These are phyloP conservation scores for Steatornis caripensis DNA, from an alignment of 2,113 vertebrate genomes.

Conservation along the genomic window DNA sequence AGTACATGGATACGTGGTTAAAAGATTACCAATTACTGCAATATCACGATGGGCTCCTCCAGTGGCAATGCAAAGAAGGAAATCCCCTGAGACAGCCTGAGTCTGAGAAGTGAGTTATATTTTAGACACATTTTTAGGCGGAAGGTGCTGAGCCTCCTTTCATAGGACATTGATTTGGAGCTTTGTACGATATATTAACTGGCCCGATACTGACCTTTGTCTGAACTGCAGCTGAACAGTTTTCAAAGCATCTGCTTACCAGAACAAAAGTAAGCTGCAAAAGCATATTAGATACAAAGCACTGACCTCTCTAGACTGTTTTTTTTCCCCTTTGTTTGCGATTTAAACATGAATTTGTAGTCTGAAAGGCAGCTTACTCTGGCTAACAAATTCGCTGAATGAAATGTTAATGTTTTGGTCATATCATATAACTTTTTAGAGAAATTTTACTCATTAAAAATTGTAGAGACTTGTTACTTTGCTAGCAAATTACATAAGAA, in stretches of 20 bases:
- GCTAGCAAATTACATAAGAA: not conserved
- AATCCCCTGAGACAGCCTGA: not conserved
- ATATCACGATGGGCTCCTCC: not conserved
- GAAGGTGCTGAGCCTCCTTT: not conserved
- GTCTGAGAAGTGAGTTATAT: not conserved
- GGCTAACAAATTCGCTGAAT: not conserved
- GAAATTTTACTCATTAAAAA: not conserved
- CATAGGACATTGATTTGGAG: not conserved
- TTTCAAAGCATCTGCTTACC: slow-evolving; percentile 13
- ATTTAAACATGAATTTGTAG: not conserved
- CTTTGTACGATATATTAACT: not conserved
- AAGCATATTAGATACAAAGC: slow-evolving; percentile 1
- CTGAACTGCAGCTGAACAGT: slow-evolving; percentile 22
- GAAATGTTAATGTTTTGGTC: not conserved
- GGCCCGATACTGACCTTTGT: not conserved
- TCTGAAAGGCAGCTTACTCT: not conserved
- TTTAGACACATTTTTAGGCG: not conserved
- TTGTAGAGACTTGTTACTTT: not conserved
- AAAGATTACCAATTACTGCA: slow-evolving; percentile 28
- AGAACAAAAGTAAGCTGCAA: slow-evolving; percentile 34
- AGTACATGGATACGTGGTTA: not conserved
- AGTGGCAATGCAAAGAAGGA: not conserved
- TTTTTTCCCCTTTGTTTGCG: not conserved
- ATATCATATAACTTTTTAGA: not conserved
- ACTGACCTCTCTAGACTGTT: not conserved